Evolutionary conservation across 2,888 invertebrate genomes (phyloP), one percentile per base, ranked within the genome.

Genomic region (Ophion ventricosus): DNA sequence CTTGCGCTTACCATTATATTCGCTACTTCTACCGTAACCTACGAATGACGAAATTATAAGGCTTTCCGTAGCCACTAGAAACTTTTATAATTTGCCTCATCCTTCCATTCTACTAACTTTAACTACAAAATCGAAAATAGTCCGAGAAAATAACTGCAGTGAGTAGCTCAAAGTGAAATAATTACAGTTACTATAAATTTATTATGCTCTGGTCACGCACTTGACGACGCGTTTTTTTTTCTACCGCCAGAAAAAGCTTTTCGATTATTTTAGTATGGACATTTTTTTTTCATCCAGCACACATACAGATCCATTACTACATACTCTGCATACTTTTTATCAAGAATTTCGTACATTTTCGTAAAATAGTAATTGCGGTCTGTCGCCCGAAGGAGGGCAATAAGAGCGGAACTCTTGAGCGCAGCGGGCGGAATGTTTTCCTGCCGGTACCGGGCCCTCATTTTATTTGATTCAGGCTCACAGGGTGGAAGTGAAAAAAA

Each of bases 391-490:
- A 43, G 26, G 35, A 43, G 64, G 7, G 57, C 2, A n/a, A 57
- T 57, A 57, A 57, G 25, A 67, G 40, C 25, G 69, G 29, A 70
- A 49, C 29, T 63, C 54, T 11, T 43, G n/a, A 56, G 29, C 20
- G 35, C 29, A 35, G 66, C 11, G 49, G 35, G 49, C 14, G 23
- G 57, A 56, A 59, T 26, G 20, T 66, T 80, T 80, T 73, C 43
- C 59, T 64, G 56, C 59, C 29, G 20, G 26, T 74, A 11, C 54
- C 40, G 80, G 61, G 67, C 49, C 49, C 74, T 80, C 80, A 80
- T 80, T 84, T 84, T 78, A 66, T 81, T 23, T 74, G 81, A 81
- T 84, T 81, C 84, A 59, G 59, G 69, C 43, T 81, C 78, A 81
- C 81, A 84, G 81, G 64, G 49, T 29, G 35, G n/a, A 72, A 29